Evolutionary conservation across 1,140 invertebrate genomes (phyloP), one percentile per base, ranked within the genome.

Genomic region (Camponotus floridanus): DNA sequence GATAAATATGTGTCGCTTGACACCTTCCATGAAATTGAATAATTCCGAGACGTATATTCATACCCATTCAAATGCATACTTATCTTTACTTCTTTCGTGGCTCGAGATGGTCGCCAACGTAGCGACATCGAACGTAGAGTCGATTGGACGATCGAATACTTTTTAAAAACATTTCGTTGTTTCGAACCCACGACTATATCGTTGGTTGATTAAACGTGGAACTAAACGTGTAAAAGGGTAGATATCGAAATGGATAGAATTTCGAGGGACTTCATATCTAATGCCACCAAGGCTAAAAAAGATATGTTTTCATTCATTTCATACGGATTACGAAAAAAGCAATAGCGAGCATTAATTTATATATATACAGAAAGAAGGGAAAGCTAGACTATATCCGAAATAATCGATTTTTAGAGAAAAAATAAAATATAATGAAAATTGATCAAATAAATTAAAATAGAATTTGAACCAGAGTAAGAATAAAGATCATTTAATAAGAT

Each of bases 1-100:
- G 92, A 92, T 92, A 92, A 92, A 92, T 73, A 87, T 88, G 88
- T 88, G 87, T 90, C 87, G 86, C 73, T 76, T 85, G 84, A 92
- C 90, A 91, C 91, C 91, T 91, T 83, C 79, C 62, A 79, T 91
- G 59, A 91, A 91, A 92, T 92, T 83, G 87, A 90, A 90, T 88
- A 87, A 91, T 90, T 90, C 73, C 64, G 74, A 79, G 78, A 26
- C 76, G 86, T 61, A 31, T 61, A 39, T 33, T 79, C 79, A 85
- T 86, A 83, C 86, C 68, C 80, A 80, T 85, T 18, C 67, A 73
- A 55, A 15, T 73, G 18, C 70, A 57, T 57, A 67, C 86, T 89
- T 90, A 90, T 88, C 86, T 87, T 83, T 78, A 73, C 71, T 62
- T 48, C 31, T 57, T 48, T 80, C 57, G 42, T 45, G 61, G 61